Percentiles rank a stretch among this genome's conserved stretches.
phyloP scores from a whole-genome alignment of 2,888 invertebrate species.

The Anarsia innoxiella region DNA sequence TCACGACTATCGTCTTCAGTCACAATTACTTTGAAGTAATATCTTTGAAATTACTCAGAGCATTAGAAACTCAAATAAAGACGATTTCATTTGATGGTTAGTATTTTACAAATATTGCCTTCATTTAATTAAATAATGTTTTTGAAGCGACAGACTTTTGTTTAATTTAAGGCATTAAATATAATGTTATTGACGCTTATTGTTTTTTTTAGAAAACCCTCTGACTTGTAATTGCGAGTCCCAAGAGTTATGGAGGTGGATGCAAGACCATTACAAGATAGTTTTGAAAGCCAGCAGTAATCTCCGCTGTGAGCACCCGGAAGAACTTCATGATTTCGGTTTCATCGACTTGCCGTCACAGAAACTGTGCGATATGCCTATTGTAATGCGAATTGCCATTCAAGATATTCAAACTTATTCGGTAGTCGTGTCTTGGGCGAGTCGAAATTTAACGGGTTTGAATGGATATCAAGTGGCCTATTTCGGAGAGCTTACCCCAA shows the following conservation, averaged over 20 bases:
- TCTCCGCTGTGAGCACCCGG: conserved; percentile 88
- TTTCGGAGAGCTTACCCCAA: conserved; percentile 75
- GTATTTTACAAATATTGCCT: too few species aligned
- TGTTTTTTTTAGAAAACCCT: conserved; percentile 85
- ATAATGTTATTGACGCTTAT: too few species aligned
- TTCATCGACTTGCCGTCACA: conserved; percentile 87
- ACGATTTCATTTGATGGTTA: conserved; percentile 87
- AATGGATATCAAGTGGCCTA: conserved; percentile 91
- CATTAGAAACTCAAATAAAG: conserved; percentile 88
- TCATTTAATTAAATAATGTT: too few species aligned
- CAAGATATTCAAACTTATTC: conserved; percentile 92
- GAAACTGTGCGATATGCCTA: conserved; percentile 88
- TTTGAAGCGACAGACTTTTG: too few species aligned
- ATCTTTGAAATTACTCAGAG: conserved; percentile 83
- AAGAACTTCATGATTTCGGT: conserved; percentile 83
- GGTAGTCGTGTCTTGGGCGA: conserved; percentile 91
- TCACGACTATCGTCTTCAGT: conserved; percentile 85
- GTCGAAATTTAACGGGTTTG: conserved; percentile 88
- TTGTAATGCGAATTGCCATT: conserved; percentile 88
- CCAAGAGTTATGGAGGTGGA: conserved; percentile 94
- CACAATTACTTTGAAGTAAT: conserved; percentile 88
- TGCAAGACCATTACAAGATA: conserved; percentile 89
- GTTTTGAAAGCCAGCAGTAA: conserved; percentile 75
- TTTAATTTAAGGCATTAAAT: too few species aligned
- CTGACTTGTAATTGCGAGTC: conserved; percentile 92